Percentiles rank a stretch among this genome's conserved stretches.
Conservation (phyloP, 2,113 vertebrate species). For the Oceanodroma tethys region DNA sequence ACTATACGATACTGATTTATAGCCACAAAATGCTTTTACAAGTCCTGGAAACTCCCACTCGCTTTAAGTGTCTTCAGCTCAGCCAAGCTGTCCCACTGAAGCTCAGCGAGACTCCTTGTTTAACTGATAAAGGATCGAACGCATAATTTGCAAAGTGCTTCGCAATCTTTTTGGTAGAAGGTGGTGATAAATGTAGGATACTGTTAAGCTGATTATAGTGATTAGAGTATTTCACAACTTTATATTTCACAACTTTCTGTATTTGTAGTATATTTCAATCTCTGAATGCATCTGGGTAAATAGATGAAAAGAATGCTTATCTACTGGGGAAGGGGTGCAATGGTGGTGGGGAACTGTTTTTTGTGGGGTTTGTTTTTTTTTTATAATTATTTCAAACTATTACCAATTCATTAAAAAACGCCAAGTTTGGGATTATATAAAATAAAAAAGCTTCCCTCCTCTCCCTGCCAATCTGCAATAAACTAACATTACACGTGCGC, state of each 20-base stretch:
- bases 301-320: not conserved
- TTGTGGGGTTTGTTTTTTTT: not conserved
- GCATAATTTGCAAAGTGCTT: not conserved
- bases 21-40: not conserved
- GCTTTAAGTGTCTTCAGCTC: not conserved
- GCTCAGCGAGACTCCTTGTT: not conserved
- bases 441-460: not conserved
- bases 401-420: not conserved
- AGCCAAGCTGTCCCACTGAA: not conserved
- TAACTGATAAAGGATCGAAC: not conserved
- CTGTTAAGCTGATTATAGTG: conserved; percentile 19
- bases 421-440: not conserved
- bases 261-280: conserved; percentile 18
- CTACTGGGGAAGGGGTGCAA: not conserved
- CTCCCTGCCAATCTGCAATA: not conserved
- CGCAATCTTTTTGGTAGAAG: conserved; percentile 47
- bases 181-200: conserved; percentile 44
- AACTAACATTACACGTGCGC: accelerated
- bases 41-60: not conserved
- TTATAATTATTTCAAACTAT: not conserved
- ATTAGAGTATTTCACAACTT: conserved; percentile 55
- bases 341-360: not conserved
- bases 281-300: not conserved
- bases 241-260: conserved; percentile 28
- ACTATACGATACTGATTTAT: not conserved